phyloP scores from a whole-genome alignment of 1,140 invertebrate genomes.

The Coelopa frigida region DNA sequence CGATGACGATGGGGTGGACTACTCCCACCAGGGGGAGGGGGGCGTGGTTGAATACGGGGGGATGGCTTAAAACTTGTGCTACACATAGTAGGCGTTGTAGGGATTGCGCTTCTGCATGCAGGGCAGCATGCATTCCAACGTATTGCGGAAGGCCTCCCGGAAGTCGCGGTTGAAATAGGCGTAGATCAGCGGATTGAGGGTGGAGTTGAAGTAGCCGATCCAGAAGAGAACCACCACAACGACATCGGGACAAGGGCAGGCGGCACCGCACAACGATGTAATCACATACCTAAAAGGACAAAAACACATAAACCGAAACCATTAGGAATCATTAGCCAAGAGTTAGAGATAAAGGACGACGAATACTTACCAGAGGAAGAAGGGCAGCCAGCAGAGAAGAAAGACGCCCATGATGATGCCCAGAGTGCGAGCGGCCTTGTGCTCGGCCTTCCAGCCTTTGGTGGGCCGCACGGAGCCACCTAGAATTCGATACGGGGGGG shows the following conservation, averaged over 20 bases:
- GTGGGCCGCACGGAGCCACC: conserved; percentile 65
- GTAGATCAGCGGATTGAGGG: conserved; percentile 93
- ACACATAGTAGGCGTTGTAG: conserved; percentile 50
- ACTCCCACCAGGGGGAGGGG: no score
- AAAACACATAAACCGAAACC: conserved; percentile 7
- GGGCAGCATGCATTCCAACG: conserved; percentile 73
- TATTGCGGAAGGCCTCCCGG: conserved; percentile 92
- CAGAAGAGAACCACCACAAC: conserved; percentile 75
- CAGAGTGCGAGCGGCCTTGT: conserved; percentile 87
- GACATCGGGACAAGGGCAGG: conserved; percentile 73
- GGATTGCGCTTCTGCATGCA: conserved; percentile 51
- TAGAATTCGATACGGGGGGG: conserved; percentile 43
- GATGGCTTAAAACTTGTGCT: conserved; percentile 21
- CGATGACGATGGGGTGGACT: no score
- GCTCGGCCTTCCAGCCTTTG: conserved; percentile 77
- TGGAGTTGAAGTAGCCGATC: conserved; percentile 92
- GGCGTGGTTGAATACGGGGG: no score
- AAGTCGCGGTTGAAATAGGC: conserved; percentile 98
- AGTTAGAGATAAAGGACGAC: conserved; percentile 1
- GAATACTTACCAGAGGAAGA: conserved; percentile 84
- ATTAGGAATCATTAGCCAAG: conserved; percentile 7
- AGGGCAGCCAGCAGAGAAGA: conserved; percentile 94
- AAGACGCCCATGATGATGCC: conserved; percentile 94
- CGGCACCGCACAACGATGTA: conserved; percentile 71
- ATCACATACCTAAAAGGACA: conserved; percentile 78